Evolutionary conservation across 2,113 vertebrate genomes (phyloP).

Genomic region (Vanacampus margaritifer): DNA sequence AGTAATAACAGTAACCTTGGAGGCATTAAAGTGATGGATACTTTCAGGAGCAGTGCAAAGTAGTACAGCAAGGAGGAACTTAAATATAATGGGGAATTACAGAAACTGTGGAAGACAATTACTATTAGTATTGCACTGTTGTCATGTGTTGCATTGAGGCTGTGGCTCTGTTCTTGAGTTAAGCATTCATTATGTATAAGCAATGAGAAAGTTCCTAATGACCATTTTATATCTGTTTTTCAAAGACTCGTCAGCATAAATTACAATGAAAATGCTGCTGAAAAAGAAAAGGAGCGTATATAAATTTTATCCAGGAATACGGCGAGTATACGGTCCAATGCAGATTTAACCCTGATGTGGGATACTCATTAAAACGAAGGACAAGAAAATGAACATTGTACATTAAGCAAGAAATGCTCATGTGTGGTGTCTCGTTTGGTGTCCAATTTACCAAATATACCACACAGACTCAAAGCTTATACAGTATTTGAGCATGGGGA

Average conservation of each 20-base stretch:
- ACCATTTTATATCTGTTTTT: slow-evolving; percentile 60
- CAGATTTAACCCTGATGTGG: background rate
- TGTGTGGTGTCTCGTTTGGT: no score
- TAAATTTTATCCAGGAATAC: background rate
- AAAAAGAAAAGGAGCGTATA: slow-evolving; percentile 21
- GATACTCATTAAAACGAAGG: no score
- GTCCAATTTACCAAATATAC: no score
- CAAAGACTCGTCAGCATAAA: slow-evolving; percentile 59
- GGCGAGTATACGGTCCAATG: background rate
- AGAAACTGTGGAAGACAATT: slow-evolving; percentile 4
- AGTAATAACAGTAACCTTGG: slow-evolving; percentile 51
- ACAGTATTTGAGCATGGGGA: no score
- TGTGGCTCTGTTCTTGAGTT: slow-evolving; percentile 34
- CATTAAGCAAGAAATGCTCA: no score
- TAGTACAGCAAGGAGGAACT: background rate
- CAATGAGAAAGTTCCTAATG: slow-evolving; percentile 56
- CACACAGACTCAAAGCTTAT: no score
- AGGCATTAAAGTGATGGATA: slow-evolving; percentile 36
- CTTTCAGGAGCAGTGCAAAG: slow-evolving; percentile 23
- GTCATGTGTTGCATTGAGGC: background rate
- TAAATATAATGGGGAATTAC: background rate
- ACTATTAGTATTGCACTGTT: background rate
- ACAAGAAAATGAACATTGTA: no score
- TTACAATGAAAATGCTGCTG: slow-evolving; percentile 31
- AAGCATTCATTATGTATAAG: slow-evolving; percentile 55